Evolutionary conservation across 2,797 vertebrate species (phyloP).

Genomic region (Anolis apletophallus): DNA sequence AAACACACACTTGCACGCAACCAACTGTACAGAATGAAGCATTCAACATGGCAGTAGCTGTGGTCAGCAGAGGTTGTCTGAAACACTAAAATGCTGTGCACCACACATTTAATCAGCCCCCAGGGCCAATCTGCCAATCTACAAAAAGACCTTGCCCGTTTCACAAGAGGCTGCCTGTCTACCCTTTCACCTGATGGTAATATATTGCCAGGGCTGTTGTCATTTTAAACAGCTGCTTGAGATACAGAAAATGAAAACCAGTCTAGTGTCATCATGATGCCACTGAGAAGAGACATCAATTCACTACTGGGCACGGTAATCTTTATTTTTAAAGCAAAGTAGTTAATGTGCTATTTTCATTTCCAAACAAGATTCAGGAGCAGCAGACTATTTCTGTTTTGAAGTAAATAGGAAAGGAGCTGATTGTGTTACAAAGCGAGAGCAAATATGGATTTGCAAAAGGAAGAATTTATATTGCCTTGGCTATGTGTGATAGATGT

Average conservation of each 20-base stretch:
- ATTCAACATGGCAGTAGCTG: background rate
- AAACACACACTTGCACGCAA: background rate
- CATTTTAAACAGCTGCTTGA: conserved; percentile 41
- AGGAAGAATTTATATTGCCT: conserved; percentile 32
- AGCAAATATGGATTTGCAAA: background rate
- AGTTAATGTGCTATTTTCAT: background rate
- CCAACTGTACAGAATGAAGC: conserved; percentile 12
- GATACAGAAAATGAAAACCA: conserved; percentile 12
- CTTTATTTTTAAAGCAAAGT: background rate
- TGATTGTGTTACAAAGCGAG: background rate
- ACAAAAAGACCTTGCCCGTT: conserved; percentile 19
- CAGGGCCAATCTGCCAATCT: conserved; percentile 50
- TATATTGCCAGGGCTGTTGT: background rate
- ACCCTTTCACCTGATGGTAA: conserved; percentile 47
- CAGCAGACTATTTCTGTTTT: background rate
- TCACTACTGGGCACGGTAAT: background rate
- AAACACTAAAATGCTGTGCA: background rate
- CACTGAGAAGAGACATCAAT: background rate
- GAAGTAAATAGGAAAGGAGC: conserved; percentile 39
- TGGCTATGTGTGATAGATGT: conserved; percentile 37
- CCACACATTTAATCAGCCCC: conserved; percentile 51
- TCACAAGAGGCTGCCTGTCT: conserved; percentile 33
- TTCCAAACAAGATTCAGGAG: conserved; percentile 37
- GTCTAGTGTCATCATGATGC: conserved; percentile 11
- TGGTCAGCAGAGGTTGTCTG: conserved; percentile 8